Evolutionary conservation across 1,140 invertebrate genomes (phyloP).

Genomic region (Orussus abietinus): DNA sequence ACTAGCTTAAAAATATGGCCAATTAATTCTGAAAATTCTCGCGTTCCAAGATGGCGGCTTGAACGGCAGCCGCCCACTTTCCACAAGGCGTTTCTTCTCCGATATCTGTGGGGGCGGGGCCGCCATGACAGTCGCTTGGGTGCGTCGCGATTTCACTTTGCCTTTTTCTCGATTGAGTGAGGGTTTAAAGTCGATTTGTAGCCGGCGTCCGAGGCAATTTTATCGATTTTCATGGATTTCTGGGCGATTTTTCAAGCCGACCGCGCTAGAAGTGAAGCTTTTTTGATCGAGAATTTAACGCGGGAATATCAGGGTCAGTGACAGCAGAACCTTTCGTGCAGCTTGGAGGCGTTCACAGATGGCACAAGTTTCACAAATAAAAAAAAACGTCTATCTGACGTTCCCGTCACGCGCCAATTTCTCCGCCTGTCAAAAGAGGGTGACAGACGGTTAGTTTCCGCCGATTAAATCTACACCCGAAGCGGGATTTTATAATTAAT

Average conservation of each 20-base stretch:
- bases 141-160: constrained; percentile 5
- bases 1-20: constrained; percentile 37
- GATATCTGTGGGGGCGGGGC: constrained; percentile 16
- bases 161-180: constrained; percentile 4
- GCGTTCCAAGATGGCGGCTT: constrained; percentile 40
- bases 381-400: constrained; percentile 21
- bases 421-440: too few species aligned
- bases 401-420: constrained; percentile 9
- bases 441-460: too few species aligned
- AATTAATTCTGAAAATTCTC: constrained; percentile 31
- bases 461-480: too few species aligned
- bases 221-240: too few species aligned
- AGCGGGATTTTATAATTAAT: too few species aligned
- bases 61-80: constrained; percentile 21
- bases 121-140: constrained; percentile 36
- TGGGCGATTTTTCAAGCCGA: too few species aligned
- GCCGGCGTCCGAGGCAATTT: too few species aligned
- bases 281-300: constrained; percentile 19
- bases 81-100: constrained; percentile 15
- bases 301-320: constrained; percentile 28
- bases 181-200: too few species aligned
- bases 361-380: constrained; percentile 32
- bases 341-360: constrained; percentile 33
- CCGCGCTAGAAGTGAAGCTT: too few species aligned
- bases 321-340: constrained; percentile 13